These are phyloP conservation scores for Corythornis cristatus DNA, from an alignment of 2,113 vertebrate species.

Conservation along the genomic window DNA sequence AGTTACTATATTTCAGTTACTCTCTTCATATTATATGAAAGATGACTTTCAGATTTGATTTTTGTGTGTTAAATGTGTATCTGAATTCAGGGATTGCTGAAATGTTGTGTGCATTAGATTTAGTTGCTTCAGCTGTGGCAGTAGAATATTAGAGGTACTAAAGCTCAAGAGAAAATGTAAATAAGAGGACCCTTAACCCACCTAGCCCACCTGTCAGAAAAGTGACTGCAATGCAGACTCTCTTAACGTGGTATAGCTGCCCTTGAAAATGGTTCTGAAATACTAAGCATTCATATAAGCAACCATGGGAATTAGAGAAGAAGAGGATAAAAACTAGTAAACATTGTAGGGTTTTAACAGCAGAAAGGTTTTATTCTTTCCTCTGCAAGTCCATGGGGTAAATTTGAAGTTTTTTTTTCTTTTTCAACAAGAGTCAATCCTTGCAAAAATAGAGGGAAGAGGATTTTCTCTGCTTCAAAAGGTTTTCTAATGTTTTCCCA, in stretches of 20 bases:
- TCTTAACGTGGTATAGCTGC: conserved; percentile 24
- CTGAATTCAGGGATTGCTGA: not conserved
- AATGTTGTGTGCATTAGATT: not conserved
- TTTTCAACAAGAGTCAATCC: conserved; percentile 60
- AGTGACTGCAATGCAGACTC: conserved; percentile 37
- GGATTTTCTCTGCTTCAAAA: conserved; percentile 74
- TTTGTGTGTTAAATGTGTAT: not conserved
- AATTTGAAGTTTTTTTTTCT: conserved; percentile 72
- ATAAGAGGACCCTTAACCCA: conserved; percentile 42
- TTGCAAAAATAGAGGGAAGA: conserved; percentile 57
- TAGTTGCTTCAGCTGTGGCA: not conserved
- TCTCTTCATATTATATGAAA: not conserved
- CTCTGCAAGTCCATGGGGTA: conserved; percentile 58
- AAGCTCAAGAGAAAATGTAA: conserved; percentile 47
- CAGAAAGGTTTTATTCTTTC: conserved; percentile 41
- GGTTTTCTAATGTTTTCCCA: conserved; percentile 69
- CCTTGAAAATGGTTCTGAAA: conserved; percentile 72
- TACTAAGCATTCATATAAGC: conserved; percentile 42
- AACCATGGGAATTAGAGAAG: conserved; percentile 64
- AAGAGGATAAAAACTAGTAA: conserved; percentile 61
- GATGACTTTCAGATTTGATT: not conserved
- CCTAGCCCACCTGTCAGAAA: conserved; percentile 42
- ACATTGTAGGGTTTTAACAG: not conserved
- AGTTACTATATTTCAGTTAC: not conserved
- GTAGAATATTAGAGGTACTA: not conserved